Evolutionary conservation across 2,797 vertebrate genomes (phyloP), one percentile per base, ranked within the genome.

Genomic region (Sylvilagus floridanus): DNA sequence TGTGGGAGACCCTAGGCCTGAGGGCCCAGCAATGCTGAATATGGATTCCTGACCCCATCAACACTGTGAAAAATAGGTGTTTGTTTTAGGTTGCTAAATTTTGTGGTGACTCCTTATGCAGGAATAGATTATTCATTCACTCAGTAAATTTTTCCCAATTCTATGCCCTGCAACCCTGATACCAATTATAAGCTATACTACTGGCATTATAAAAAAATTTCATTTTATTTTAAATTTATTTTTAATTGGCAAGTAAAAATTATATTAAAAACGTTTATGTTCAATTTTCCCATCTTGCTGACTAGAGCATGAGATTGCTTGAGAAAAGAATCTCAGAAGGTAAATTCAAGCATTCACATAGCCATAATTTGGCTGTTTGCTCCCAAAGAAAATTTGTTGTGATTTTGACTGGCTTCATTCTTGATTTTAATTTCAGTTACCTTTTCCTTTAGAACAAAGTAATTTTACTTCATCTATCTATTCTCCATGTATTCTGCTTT

Each of bases 41-140:
- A 4, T 4, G 10, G 4, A 0, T 62, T 77, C 2, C 2, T 52
- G 24, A 76, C 12, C 42, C 28, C n/a, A 60, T 12, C 4, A 3
- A 30, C 28, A 60, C 22, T n/a, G n/a, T 62, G 9, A 77, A 3
- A 32, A 2, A 50, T 60, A 32, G 62, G 77, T 71, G 21, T 32
- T 13, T 28, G 3, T 62, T 50, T 69, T 76, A 37, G 76, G 35
- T 4, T 69, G 10, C 21, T 30, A 32, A n/a, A 68, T 63, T 89
- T 60, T 75, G 35, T 24, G 35, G 0, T 22, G 75, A 62, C 69
- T 69, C 69, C 12, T 14, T 81, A 54, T 65, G 26, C 13, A 84
- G 54, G 8, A 63, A 63, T n/a, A 52, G 21, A 14, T 63, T 84
- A 22, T 17, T 32, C 17, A 47, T 42, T 47, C 6, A 75, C 11